Conservation (phyloP, 2,888 invertebrate genomes). For the Pyralis farinalis region DNA sequence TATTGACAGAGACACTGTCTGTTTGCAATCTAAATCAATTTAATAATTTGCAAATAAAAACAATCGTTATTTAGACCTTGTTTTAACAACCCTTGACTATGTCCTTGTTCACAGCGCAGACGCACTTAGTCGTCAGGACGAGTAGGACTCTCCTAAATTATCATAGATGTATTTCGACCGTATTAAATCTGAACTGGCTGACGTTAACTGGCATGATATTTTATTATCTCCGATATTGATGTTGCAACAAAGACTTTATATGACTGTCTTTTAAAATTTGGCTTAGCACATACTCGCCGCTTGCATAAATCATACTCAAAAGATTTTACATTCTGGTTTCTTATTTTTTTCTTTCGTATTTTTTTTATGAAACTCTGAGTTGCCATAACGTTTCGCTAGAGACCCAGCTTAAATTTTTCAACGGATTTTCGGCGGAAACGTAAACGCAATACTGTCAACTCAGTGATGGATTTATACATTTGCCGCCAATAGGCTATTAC, state of each 20-base stretch:
- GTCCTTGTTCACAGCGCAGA: neutral
- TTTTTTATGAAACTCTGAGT: too few relatives aligned
- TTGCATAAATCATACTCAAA: too few relatives aligned
- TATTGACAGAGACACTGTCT: neutral
- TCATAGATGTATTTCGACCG: slow-evolving; percentile 5
- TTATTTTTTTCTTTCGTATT: too few relatives aligned
- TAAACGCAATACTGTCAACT: too few relatives aligned
- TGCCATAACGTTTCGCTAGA: too few relatives aligned
- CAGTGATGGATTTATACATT: too few relatives aligned
- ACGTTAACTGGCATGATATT: too few relatives aligned
- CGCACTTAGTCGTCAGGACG: slow-evolving; percentile 1
- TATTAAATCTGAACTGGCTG: neutral
- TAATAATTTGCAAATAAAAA: slow-evolving; percentile 4
- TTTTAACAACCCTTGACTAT: neutral
- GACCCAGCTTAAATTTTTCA: too few relatives aligned
- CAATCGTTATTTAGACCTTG: slow-evolving; percentile 7
- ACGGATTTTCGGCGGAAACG: too few relatives aligned
- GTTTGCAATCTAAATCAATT: slow-evolving; percentile 7
- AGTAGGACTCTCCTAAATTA: slow-evolving; percentile 1
- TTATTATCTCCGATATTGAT: too few relatives aligned
- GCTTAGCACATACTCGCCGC: neutral
- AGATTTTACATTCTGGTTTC: neutral
- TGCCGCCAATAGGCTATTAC: too few relatives aligned
- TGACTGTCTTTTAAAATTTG: neutral
- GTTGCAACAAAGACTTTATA: slow-evolving; percentile 3